These are phyloP conservation scores for Muscidifurax raptorellus DNA, from an alignment of 1,140 invertebrate species.

Conservation along the genomic window DNA sequence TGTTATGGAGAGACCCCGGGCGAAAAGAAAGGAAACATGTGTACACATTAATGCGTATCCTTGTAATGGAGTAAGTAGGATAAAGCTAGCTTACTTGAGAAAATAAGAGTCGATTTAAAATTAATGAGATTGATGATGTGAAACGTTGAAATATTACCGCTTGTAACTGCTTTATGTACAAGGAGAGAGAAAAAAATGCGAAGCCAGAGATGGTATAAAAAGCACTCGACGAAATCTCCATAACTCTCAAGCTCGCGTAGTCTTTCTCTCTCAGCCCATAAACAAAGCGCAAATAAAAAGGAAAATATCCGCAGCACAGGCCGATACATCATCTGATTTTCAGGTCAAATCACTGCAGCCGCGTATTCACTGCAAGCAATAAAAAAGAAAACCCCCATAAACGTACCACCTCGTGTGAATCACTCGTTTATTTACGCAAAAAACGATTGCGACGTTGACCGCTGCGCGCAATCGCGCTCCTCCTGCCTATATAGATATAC, in stretches of 20 bases:
- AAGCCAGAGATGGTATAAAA: too few relatives aligned
- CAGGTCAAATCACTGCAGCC: conserved; percentile 32
- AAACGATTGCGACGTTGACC: conserved; percentile 40
- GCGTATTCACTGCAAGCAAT: conserved; percentile 4
- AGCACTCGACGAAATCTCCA: conserved; percentile 35
- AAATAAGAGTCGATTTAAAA: too few relatives aligned
- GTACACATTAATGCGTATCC: background rate
- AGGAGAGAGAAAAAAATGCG: too few relatives aligned
- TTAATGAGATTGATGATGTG: too few relatives aligned
- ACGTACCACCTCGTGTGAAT: conserved; percentile 25
- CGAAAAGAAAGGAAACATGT: background rate
- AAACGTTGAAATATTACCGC: conserved; percentile 39
- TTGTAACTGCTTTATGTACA: too few relatives aligned
- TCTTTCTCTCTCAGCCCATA: background rate
- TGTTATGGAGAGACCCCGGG: background rate
- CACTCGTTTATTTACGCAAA: conserved; percentile 49
- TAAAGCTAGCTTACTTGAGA: too few relatives aligned
- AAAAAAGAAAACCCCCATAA: conserved; percentile 39
- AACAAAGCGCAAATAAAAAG: conserved; percentile 36
- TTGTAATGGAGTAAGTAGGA: conserved; percentile 53
- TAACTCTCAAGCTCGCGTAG: conserved; percentile 22
- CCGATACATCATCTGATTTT: conserved; percentile 51
- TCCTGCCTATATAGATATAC: too few relatives aligned
- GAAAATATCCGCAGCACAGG: background rate
- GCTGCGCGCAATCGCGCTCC: background rate